Evolutionary conservation across 2,888 invertebrate genomes (phyloP).

Genomic region (Thysanoteuthis rhombus): DNA sequence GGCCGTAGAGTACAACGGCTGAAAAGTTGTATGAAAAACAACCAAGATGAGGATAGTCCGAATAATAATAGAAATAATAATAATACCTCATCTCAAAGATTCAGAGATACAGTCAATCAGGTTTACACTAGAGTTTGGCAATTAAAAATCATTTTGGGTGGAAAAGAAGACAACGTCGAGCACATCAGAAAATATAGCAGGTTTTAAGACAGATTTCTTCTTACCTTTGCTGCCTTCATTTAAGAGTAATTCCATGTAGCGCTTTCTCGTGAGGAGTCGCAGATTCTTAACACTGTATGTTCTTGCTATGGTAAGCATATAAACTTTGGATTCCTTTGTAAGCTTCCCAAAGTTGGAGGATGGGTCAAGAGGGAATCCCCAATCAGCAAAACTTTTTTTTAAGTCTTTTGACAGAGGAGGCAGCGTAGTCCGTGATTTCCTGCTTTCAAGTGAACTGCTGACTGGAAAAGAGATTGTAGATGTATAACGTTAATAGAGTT

Average conservation of each 20-base stretch:
- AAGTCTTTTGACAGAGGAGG: not conserved
- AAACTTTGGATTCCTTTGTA: not conserved
- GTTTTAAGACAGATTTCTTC: not conserved
- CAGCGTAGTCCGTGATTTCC: not conserved
- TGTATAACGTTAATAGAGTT: too few species aligned
- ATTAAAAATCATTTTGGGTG: too few species aligned
- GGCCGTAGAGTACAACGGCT: too few species aligned
- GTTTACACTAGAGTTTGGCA: too few species aligned
- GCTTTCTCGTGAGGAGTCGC: not conserved
- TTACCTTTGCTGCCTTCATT: slow-evolving; percentile 26
- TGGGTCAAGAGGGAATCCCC: not conserved
- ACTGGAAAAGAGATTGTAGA: not conserved
- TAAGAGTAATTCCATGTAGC: slow-evolving; percentile 16
- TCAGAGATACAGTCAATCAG: too few species aligned
- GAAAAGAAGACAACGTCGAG: too few species aligned
- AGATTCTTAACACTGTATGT: slow-evolving; percentile 22
- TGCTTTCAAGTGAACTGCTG: not conserved
- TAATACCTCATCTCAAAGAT: too few species aligned
- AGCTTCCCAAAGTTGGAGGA: not conserved
- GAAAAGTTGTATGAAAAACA: too few species aligned
- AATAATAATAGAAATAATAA: too few species aligned
- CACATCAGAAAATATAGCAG: too few species aligned
- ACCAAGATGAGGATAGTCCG: too few species aligned
- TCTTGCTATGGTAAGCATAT: not conserved
- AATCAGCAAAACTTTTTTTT: not conserved